Evolutionary conservation across 1,140 invertebrate species (phyloP).

Genomic region (Sycophaga agraensis): DNA sequence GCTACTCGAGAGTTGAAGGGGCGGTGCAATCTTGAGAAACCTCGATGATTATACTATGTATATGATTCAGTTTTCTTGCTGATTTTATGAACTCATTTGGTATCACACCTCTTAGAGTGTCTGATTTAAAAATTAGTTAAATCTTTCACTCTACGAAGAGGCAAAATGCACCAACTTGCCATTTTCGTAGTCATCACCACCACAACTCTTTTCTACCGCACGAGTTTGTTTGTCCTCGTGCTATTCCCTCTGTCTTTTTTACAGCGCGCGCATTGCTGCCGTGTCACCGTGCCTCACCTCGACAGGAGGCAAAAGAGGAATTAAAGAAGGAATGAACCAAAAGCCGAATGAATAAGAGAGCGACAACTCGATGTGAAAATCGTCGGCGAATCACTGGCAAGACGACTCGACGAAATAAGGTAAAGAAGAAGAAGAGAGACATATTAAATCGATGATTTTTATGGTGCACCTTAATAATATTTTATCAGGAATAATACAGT

Average conservation of each 20-base stretch:
- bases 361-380: neutral
- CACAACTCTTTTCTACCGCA: too few species aligned
- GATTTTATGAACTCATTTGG: too few species aligned
- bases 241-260: conserved; percentile 1
- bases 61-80: too few species aligned
- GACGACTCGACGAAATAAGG: neutral
- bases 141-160: too few species aligned
- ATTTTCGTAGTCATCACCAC: too few species aligned
- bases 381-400: neutral
- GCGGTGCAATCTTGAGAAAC: too few species aligned
- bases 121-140: too few species aligned
- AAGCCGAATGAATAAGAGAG: neutral
- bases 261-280: neutral
- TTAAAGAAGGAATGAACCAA: neutral
- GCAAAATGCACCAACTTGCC: too few species aligned
- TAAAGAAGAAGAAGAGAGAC: neutral
- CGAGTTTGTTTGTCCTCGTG: neutral
- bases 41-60: too few species aligned
- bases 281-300: neutral
- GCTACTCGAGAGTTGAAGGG: too few species aligned
- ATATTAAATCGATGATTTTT: neutral
- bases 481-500: too few species aligned
- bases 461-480: neutral
- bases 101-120: too few species aligned
- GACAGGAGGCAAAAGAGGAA: neutral